Evolutionary conservation across 2,888 invertebrate genomes (phyloP).

Genomic region (Lochmaea capreae): DNA sequence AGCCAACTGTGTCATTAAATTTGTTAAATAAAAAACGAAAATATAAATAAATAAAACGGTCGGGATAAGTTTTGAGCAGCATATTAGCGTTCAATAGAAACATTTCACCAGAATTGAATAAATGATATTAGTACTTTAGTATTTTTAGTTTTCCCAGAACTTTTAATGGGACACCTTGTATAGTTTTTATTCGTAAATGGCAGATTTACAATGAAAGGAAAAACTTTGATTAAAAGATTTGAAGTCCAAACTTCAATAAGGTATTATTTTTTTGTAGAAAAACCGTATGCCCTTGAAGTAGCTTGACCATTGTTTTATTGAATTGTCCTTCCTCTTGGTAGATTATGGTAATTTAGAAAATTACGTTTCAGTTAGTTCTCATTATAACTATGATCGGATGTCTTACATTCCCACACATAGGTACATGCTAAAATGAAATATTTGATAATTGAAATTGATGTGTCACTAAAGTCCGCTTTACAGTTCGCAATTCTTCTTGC

Average conservation of each 20-base stretch:
- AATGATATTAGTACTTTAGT: too few species aligned
- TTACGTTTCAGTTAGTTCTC: neutral
- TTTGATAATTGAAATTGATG: slow-evolving; percentile 1
- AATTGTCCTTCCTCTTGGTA: neutral
- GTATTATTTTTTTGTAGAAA: neutral
- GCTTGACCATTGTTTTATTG: neutral
- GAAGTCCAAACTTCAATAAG: neutral
- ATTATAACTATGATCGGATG: slow-evolving; percentile 3
- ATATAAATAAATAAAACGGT: too few species aligned
- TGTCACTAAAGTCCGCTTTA: too few species aligned
- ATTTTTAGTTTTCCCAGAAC: too few species aligned
- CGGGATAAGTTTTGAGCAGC: too few species aligned
- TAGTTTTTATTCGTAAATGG: too few species aligned
- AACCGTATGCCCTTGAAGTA: neutral
- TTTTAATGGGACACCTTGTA: too few species aligned
- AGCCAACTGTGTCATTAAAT: too few species aligned
- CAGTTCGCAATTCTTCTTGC: neutral
- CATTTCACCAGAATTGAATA: too few species aligned
- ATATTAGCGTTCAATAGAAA: too few species aligned
- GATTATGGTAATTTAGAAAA: slow-evolving; percentile 11
- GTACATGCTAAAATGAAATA: neutral
- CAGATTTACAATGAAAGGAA: too few species aligned
- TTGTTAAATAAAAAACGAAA: too few species aligned
- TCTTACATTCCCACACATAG: neutral
- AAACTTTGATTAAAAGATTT: neutral